phyloP scores from a whole-genome alignment of 2,797 vertebrate species.

The Eurystomus glaucurus region DNA sequence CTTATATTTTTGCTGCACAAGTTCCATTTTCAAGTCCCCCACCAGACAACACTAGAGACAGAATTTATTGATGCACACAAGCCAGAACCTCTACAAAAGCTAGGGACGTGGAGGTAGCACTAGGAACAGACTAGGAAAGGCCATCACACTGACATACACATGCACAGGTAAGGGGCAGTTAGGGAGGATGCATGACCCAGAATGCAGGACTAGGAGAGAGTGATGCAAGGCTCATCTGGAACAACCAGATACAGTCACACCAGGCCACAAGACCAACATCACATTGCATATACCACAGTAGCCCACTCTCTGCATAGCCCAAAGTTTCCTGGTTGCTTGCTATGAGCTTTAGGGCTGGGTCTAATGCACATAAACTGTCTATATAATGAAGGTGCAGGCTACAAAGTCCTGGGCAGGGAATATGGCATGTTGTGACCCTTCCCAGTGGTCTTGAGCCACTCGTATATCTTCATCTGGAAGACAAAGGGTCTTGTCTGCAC shows the following conservation, averaged over 20 bases:
- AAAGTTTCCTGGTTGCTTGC: slow-evolving; percentile 17
- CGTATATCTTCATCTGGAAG: background rate
- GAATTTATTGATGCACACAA: slow-evolving; percentile 13
- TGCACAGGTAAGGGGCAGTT: slow-evolving; percentile 32
- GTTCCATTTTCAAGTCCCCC: background rate
- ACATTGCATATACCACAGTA: slow-evolving; percentile 54
- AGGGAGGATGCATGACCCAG: slow-evolving; percentile 5
- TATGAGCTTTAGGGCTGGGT: background rate
- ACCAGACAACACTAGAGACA: slow-evolving; percentile 40
- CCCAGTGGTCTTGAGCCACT: background rate
- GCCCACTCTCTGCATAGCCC: slow-evolving; percentile 74
- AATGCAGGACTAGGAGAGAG: slow-evolving; percentile 52
- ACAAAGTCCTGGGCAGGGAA: background rate
- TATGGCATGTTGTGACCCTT: background rate
- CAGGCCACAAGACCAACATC: slow-evolving; percentile 69
- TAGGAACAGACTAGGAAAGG: background rate
- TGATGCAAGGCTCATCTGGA: slow-evolving; percentile 62
- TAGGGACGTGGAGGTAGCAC: slow-evolving; percentile 24
- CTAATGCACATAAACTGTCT: background rate
- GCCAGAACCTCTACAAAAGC: slow-evolving; percentile 36
- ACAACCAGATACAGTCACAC: slow-evolving; percentile 59
- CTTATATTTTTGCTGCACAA: background rate
- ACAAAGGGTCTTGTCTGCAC: background rate
- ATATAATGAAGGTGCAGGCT: background rate
- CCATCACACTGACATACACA: slow-evolving; percentile 63